phyloP scores from a whole-genome alignment of 2,113 vertebrate genomes.

The Trematocara stigmaticum region DNA sequence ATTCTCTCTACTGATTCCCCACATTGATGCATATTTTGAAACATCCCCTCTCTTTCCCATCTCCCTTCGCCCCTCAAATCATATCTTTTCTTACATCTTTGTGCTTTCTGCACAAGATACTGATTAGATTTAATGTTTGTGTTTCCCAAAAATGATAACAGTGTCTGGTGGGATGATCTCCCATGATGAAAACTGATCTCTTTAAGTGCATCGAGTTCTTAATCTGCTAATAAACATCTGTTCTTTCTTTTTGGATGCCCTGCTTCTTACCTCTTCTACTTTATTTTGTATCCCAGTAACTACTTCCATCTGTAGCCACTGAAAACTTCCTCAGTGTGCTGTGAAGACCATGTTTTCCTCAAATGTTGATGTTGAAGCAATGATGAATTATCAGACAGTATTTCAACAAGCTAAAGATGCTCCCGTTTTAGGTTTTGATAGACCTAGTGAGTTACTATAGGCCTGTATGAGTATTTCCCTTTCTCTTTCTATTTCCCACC shows the following conservation, averaged over 20 bases:
- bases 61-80: not conserved
- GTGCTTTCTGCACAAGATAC: not conserved
- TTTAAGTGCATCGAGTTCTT: not conserved
- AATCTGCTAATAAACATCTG: not conserved
- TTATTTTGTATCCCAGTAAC: not conserved
- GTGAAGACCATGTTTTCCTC: not conserved
- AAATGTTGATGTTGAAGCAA: not conserved
- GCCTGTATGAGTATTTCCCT: not conserved
- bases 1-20: not conserved
- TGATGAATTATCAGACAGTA: not conserved
- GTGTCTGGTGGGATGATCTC: not conserved
- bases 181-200: not conserved
- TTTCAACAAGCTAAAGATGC: not conserved
- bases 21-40: not conserved
- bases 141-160: not conserved
- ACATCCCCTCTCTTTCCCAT: not conserved
- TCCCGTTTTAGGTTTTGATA: not conserved
- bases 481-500: not conserved
- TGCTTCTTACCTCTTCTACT: not conserved
- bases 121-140: not conserved
- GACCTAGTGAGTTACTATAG: not conserved
- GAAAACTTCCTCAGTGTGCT: not conserved
- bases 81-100: not conserved
- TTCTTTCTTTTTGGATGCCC: not conserved
- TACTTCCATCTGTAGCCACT: not conserved